These are phyloP conservation scores for Carcinoscorpius rotundicauda DNA, from an alignment of 1,140 invertebrate species.

Conservation along the genomic window DNA sequence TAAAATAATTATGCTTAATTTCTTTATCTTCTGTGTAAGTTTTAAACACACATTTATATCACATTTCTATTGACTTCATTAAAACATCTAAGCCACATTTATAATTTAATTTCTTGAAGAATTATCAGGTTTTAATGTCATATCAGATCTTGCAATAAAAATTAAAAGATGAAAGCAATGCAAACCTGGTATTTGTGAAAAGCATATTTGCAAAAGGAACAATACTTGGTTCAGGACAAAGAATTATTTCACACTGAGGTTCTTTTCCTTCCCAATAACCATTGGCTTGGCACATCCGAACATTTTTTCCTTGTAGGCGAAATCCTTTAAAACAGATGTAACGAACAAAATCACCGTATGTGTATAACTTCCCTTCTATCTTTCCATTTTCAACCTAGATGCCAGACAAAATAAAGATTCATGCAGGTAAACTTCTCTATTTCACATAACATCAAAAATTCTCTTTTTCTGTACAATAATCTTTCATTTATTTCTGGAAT, in stretches of 20 bases:
- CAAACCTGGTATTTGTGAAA: too few relatives aligned
- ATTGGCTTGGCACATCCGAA: conserved; percentile 37
- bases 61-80: too few relatives aligned
- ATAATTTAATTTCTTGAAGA: conserved; percentile 1
- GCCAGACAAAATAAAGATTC: neutral
- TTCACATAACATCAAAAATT: too few relatives aligned
- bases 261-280: conserved; percentile 35
- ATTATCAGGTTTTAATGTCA: too few relatives aligned
- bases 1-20: too few relatives aligned
- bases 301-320: conserved; percentile 31
- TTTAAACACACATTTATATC: too few relatives aligned
- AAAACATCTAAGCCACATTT: neutral
- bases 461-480: too few relatives aligned
- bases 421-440: conserved; percentile 1
- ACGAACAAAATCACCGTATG: conserved; percentile 12
- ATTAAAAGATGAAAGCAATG: too few relatives aligned
- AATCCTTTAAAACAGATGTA: conserved; percentile 34
- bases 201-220: too few relatives aligned
- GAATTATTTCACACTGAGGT: conserved; percentile 14
- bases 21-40: too few relatives aligned
- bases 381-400: conserved; percentile 12
- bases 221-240: neutral
- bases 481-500: too few relatives aligned
- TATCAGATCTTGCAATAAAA: too few relatives aligned
- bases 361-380: conserved; percentile 7